Evolutionary conservation across 2,113 vertebrate genomes (phyloP).

Genomic region (Gymnarchus niloticus): DNA sequence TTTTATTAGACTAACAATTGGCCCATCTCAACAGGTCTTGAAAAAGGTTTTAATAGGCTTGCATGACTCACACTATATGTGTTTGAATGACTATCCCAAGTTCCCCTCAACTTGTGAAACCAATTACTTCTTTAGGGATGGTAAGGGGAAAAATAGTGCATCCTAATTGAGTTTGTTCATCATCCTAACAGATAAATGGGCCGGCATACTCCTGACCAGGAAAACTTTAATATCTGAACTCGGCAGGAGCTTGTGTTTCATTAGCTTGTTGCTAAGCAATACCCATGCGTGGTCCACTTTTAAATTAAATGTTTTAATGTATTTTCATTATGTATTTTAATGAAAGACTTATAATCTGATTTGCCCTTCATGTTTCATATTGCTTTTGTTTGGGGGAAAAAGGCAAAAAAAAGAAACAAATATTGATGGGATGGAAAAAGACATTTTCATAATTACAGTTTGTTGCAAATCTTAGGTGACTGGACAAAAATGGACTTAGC

Average conservation of each 20-base stretch:
- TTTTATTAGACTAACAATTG: constrained; percentile 22
- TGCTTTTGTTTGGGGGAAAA: neutral
- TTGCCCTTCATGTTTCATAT: neutral
- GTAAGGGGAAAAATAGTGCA: constrained; percentile 35
- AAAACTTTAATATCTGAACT: neutral
- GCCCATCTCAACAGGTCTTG: neutral
- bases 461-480: neutral
- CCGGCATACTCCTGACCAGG: neutral
- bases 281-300: too few relatives aligned
- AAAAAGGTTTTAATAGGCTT: constrained; percentile 20
- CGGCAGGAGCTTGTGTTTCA: neutral
- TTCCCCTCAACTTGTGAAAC: constrained; percentile 44
- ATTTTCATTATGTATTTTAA: constrained; percentile 5
- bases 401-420: neutral
- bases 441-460: neutral
- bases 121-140: constrained; percentile 54
- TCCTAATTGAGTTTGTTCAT: constrained; percentile 36
- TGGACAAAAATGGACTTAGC: constrained; percentile 1
- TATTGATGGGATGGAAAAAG: neutral
- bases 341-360: constrained; percentile 1
- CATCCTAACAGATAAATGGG: neutral
- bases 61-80: neutral
- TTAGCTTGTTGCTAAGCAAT: too few relatives aligned
- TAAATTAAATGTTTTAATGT: neutral
- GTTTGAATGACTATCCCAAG: constrained; percentile 13